phyloP scores from a whole-genome alignment of 1,140 invertebrate species.

The Drosophila sechellia region DNA sequence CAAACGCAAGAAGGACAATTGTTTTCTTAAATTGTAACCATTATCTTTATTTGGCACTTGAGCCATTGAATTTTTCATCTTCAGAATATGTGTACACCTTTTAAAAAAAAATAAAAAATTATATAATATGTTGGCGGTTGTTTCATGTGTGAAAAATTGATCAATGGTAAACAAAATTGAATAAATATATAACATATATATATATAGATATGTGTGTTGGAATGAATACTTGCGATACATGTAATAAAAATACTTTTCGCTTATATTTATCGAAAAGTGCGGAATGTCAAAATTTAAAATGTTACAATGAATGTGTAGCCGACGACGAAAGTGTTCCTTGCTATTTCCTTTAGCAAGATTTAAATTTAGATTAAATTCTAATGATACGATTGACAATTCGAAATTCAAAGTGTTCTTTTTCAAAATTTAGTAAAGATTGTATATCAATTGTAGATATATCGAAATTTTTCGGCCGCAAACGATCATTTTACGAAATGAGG shows the following conservation, averaged over 20 bases:
- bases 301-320: constrained; percentile 47
- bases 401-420: constrained; percentile 67
- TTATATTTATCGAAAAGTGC: constrained; percentile 35
- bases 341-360: constrained; percentile 51
- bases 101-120: constrained; percentile 29
- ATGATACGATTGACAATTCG: constrained; percentile 45
- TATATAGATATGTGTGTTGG: constrained; percentile 42
- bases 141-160: not conserved
- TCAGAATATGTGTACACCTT: constrained; percentile 32
- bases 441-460: constrained; percentile 48
- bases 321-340: constrained; percentile 57
- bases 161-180: constrained; percentile 30
- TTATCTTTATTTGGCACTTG: constrained; percentile 43
- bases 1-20: not conserved
- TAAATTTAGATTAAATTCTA: constrained; percentile 59
- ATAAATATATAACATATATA: constrained; percentile 61
- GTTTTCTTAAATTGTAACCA: constrained; percentile 27
- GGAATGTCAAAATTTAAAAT: constrained; percentile 67
- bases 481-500: constrained; percentile 49
- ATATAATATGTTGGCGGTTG: constrained; percentile 7
- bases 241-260: constrained; percentile 55
- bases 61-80: constrained; percentile 17
- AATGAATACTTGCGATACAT: constrained; percentile 45
- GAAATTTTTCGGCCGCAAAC: constrained; percentile 31
- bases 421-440: constrained; percentile 40